Evolutionary conservation across 53 echinoderm and acorn worm species (phyloP).

Genomic region (Echinometra lucunter): DNA sequence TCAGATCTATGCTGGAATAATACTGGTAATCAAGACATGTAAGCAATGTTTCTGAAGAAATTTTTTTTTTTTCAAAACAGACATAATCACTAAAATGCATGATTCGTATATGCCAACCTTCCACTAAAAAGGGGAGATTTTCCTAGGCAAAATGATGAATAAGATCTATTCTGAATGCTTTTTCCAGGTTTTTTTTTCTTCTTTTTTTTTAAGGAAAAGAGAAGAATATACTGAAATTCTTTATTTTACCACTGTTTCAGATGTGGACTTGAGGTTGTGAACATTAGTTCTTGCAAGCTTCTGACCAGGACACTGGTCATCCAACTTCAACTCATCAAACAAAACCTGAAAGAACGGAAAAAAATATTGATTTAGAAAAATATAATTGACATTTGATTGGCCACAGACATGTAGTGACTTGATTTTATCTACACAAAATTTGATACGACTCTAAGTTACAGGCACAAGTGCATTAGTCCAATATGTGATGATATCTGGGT

Average conservation of each 20-base stretch:
- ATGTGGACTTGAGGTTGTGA: constrained; percentile 92
- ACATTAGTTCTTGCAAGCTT: constrained; percentile 88
- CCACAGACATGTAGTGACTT: no score
- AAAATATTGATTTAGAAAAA: background rate
- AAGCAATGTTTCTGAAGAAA: background rate
- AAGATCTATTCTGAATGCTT: no score
- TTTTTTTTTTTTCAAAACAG: background rate
- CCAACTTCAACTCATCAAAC: constrained; percentile 90
- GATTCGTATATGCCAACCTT: no score
- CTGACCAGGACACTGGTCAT: constrained; percentile 78
- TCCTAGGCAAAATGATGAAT: no score
- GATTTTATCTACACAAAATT: no score
- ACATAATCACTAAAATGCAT: background rate
- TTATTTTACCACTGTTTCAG: constrained; percentile 86
- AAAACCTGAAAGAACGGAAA: constrained; percentile 88
- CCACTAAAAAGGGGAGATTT: no score
- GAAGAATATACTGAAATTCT: background rate
- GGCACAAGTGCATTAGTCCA: background rate
- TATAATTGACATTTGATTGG: background rate
- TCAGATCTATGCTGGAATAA: no score
- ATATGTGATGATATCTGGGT: no score
- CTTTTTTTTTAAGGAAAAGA: background rate
- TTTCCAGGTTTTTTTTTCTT: no score
- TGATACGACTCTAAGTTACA: background rate
- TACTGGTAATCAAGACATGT: no score